Evolutionary conservation across 2,888 invertebrate genomes (phyloP).

Genomic region (Dicranocentrus wangi): DNA sequence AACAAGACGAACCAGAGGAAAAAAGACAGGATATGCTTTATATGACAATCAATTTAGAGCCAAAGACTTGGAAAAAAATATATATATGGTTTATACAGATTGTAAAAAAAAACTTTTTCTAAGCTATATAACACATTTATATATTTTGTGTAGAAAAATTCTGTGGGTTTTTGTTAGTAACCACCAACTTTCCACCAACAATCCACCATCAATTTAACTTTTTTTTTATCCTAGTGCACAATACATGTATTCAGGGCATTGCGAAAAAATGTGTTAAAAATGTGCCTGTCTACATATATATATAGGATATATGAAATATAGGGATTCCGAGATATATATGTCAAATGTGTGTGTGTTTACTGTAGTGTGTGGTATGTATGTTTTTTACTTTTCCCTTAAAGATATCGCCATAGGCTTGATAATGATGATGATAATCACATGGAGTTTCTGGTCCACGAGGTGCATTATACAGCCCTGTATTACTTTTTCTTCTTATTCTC

Average conservation of each 20-base stretch:
- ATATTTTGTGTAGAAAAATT: too few species aligned
- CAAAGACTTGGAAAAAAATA: background rate
- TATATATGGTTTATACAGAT: background rate
- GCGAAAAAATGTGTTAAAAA: too few species aligned
- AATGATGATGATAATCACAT: slow-evolving; percentile 17
- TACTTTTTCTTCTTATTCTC: too few species aligned
- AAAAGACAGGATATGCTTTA: slow-evolving; percentile 13
- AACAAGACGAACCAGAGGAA: background rate
- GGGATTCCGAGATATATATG: too few species aligned
- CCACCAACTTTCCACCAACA: background rate
- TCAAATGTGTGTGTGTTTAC: too few species aligned
- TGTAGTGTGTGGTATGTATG: too few species aligned
- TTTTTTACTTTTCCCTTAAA: too few species aligned
- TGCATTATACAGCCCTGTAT: slow-evolving; percentile 17
- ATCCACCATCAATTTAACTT: slow-evolving; percentile 14
- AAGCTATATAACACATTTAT: background rate
- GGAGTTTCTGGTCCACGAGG: background rate
- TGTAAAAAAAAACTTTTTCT: background rate
- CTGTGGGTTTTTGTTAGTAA: too few species aligned
- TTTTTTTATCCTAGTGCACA: background rate
- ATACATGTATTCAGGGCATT: too few species aligned
- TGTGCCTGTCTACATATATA: too few species aligned
- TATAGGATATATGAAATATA: too few species aligned
- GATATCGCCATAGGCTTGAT: background rate
- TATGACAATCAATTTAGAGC: slow-evolving; percentile 21